Conservation (phyloP, 2,797 vertebrate genomes). For the Xenopus petersii region DNA sequence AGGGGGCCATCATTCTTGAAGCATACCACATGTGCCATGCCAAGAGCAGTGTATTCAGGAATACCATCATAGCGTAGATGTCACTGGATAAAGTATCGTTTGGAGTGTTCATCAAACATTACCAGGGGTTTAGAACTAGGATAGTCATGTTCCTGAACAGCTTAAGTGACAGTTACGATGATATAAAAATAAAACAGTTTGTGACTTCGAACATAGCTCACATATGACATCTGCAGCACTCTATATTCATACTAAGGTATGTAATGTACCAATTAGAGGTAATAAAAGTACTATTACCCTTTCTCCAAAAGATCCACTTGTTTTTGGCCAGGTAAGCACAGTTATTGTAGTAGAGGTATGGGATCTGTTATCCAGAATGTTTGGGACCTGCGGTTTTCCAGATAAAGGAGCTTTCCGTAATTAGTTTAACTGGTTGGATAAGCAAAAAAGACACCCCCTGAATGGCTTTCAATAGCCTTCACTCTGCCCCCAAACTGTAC, state of each 20-base stretch:
- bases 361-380: no score
- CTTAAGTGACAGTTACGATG: conserved; percentile 9
- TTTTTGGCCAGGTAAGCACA: no score
- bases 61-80: conserved; percentile 45
- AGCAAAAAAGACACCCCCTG: no score
- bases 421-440: no score
- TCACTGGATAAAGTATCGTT: conserved; percentile 42
- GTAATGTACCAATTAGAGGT: neutral
- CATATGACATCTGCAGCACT: neutral
- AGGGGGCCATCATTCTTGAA: conserved; percentile 40
- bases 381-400: no score
- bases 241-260: neutral
- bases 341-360: no score
- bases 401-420: no score
- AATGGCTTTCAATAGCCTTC: no score
- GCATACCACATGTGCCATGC: conserved; percentile 44
- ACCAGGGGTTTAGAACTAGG: conserved; percentile 29
- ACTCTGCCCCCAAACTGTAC: no score
- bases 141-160: conserved; percentile 23
- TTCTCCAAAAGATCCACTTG: no score
- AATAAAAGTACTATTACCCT: neutral
- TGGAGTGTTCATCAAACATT: conserved; percentile 36
- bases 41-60: conserved; percentile 37
- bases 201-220: conserved; percentile 4
- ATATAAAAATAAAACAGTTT: conserved; percentile 23